Conservation (phyloP, 2,888 invertebrate genomes). For the Protonemura montana region DNA sequence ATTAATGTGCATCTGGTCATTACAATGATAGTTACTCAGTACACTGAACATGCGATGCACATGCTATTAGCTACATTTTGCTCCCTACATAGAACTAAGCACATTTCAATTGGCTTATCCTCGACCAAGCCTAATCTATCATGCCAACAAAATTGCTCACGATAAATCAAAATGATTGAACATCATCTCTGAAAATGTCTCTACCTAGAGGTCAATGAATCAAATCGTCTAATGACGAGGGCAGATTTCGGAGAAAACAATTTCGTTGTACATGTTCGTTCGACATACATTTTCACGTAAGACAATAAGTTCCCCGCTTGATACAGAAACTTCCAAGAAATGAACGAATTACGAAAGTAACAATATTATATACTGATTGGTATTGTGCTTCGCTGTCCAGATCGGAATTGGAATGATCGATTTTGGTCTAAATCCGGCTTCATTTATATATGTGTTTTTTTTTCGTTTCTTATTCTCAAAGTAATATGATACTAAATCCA, state of each 20-base stretch:
- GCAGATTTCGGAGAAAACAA: not conserved
- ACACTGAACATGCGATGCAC: not conserved
- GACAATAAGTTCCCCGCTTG: not conserved
- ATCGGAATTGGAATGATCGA: slow-evolving; percentile 16
- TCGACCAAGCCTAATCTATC: not conserved
- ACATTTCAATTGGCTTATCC: not conserved
- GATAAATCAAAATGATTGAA: not conserved
- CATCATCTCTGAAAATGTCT: not conserved
- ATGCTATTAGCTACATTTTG: not conserved
- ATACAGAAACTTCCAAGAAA: not conserved
- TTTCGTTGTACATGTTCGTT: no score
- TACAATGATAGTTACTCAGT: not conserved
- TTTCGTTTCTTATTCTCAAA: not conserved
- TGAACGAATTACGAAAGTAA: slow-evolving; percentile 55
- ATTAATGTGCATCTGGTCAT: not conserved
- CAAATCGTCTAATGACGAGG: not conserved
- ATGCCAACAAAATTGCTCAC: not conserved
- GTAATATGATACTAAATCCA: not conserved
- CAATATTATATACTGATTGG: not conserved
- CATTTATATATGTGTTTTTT: not conserved
- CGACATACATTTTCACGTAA: not conserved
- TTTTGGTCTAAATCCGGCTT: slow-evolving; percentile 27
- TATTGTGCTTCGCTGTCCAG: slow-evolving; percentile 8
- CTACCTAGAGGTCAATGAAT: not conserved
- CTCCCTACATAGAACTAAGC: not conserved